Conservation (phyloP, 53 echinoderm and acorn worm genomes). For the Temnopleurus reevesii region DNA sequence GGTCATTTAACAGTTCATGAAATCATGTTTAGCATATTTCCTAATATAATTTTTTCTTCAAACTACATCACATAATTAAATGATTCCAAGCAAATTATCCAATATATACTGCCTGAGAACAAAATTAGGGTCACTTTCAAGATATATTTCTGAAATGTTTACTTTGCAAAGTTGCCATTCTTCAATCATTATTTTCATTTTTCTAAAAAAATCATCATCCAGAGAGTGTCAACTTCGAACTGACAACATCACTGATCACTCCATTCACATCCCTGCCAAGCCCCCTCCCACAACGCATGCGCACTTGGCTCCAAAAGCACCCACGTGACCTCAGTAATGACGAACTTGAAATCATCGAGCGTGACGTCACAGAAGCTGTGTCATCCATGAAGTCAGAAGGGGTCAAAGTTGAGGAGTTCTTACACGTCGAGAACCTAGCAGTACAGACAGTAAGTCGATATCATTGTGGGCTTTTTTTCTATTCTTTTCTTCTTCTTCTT, state of each 20-base stretch:
- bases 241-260: conserved; percentile 24
- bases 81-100: too few species aligned
- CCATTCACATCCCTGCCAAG: conserved; percentile 31
- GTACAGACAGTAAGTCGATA: conserved; percentile 15
- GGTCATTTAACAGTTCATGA: too few species aligned
- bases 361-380: conserved; percentile 39
- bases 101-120: too few species aligned
- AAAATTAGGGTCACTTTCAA: too few species aligned
- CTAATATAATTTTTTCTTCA: too few species aligned
- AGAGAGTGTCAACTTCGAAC: conserved; percentile 43
- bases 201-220: background rate
- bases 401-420: conserved; percentile 31
- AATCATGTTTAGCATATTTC: too few species aligned
- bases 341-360: conserved; percentile 28
- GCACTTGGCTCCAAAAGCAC: conserved; percentile 14
- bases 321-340: conserved; percentile 45
- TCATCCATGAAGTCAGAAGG: conserved; percentile 33
- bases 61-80: too few species aligned
- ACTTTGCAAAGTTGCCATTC: too few species aligned
- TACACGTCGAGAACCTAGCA: conserved; percentile 44
- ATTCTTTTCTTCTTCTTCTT: too few species aligned
- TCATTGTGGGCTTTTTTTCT: background rate
- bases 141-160: too few species aligned
- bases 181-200: background rate
- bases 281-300: conserved; percentile 32